Percentiles rank a stretch among this genome's conserved stretches.
Evolutionary conservation across 2,888 invertebrate species (phyloP).

Genomic region (Eupeodes latifasciatus): DNA sequence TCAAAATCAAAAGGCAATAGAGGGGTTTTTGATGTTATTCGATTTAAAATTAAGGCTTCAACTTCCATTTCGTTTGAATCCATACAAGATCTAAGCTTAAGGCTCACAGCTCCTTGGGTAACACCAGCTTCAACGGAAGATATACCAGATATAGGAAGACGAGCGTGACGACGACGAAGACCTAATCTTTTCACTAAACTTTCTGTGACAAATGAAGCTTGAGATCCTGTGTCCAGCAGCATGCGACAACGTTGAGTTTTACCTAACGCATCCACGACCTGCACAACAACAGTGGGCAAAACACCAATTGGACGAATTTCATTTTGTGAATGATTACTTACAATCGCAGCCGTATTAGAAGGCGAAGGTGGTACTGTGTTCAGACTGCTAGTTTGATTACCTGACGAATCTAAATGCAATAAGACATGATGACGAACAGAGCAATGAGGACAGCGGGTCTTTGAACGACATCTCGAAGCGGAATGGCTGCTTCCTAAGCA

Average conservation of each 20-base stretch:
- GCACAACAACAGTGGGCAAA: constrained; percentile 28
- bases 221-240: neutral
- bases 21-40: constrained; percentile 3
- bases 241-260: neutral
- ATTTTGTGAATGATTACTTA: constrained; percentile 13
- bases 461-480: constrained; percentile 33
- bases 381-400: neutral
- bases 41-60: constrained; percentile 15
- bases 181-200: neutral
- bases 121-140: neutral
- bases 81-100: neutral
- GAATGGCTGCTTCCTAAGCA: constrained; percentile 36
- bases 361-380: neutral
- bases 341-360: neutral
- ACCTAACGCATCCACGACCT: neutral
- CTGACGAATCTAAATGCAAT: constrained; percentile 14
- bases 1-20: neutral
- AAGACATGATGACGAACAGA: constrained; percentile 19
- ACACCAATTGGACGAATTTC: constrained; percentile 12
- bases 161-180: neutral
- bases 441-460: constrained; percentile 29
- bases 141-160: neutral
- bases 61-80: neutral
- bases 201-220: constrained; percentile 1
- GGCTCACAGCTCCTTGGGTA: neutral